Base-by-base conservation (phyloP, 1,140 invertebrate genomes). In the Trichogramma pretiosum region DNA sequence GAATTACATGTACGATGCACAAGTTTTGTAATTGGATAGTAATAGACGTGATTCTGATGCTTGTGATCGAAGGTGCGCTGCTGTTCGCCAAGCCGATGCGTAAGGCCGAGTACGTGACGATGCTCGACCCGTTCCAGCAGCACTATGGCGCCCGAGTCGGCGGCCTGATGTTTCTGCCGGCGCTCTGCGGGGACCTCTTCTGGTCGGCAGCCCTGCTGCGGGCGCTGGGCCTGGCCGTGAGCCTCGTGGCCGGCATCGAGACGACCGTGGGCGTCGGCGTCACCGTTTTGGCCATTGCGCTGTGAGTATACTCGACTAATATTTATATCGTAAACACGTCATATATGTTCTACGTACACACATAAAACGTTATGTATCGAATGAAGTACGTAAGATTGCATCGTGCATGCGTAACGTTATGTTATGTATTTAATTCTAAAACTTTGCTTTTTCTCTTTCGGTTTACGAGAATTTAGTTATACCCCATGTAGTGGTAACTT, bases 81-180 rank as follows among this genome's bases (percentile, higher is more conserved):
- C 76, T 90, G 51, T 90, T 89, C 66, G 85, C 86, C 3, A 81
- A 81, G 55, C 81, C 80, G 50, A 89, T 90, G 85, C 72, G 87
- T 48, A 76, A 80, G 54, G 77, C 84, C 54, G 84, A 85, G 13
- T 87, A 89, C 62, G 80, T 89, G n/a, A 90, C 87, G 1, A 87
- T 90, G 84, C 66, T 90, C 59, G 87, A 90, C 66, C 87, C 87
- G 2, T 86, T 90, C 63, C 83, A 85, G 68, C 77, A 81, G 47
- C 81, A 72, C 55, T 89, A 87, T 60, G 87, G 87, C 14, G 76
- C 80, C 53, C 67, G 83, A 26, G 81, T 89, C 65, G 87, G 87
- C 19, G 85, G 84, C 1, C 65, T 89, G 14, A 73, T 90, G 36
- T 89, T 87, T 61, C 67, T 90, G 23, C 87, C 87, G 9, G 85